Conservation (phyloP, 2,113 vertebrate species). For the Nothobranchius furzeri region DNA sequence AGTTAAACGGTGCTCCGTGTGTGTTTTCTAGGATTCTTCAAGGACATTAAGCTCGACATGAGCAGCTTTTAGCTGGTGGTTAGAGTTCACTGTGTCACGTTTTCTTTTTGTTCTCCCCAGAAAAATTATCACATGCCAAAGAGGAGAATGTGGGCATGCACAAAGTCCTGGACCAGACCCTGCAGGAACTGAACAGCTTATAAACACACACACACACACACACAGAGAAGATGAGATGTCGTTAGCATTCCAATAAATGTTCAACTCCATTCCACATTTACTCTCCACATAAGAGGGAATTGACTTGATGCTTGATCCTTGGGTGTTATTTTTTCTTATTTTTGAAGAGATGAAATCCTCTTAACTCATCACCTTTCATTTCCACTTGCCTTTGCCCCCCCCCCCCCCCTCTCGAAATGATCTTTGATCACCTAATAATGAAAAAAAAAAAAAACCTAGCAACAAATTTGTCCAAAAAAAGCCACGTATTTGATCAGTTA, state of each 20-base stretch:
- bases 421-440: conserved; percentile 51
- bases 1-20: conserved; percentile 11
- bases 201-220: conserved; percentile 66
- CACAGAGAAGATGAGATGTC: conserved; percentile 55
- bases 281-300: conserved; percentile 49
- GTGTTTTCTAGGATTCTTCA: conserved; percentile 5
- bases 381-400: conserved; percentile 16
- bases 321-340: conserved; percentile 20
- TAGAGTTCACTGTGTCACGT: conserved; percentile 30
- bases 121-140: conserved; percentile 90
- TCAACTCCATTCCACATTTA: conserved; percentile 70
- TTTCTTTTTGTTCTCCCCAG: conserved; percentile 66
- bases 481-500: conserved; percentile 38
- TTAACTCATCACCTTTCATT: conserved; percentile 14
- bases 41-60: conserved; percentile 17
- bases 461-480: conserved; percentile 30
- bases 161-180: conserved; percentile 93
- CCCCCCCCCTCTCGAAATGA: conserved; percentile 8
- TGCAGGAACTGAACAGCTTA: conserved; percentile 95
- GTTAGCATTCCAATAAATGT: conserved; percentile 75
- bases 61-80: background rate
- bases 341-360: conserved; percentile 43
- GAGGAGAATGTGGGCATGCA: conserved; percentile 92
- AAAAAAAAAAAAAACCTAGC: conserved; percentile 23
- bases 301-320: conserved; percentile 71